Conservation (phyloP, 2,888 invertebrate species). For the Torymus auratus region DNA sequence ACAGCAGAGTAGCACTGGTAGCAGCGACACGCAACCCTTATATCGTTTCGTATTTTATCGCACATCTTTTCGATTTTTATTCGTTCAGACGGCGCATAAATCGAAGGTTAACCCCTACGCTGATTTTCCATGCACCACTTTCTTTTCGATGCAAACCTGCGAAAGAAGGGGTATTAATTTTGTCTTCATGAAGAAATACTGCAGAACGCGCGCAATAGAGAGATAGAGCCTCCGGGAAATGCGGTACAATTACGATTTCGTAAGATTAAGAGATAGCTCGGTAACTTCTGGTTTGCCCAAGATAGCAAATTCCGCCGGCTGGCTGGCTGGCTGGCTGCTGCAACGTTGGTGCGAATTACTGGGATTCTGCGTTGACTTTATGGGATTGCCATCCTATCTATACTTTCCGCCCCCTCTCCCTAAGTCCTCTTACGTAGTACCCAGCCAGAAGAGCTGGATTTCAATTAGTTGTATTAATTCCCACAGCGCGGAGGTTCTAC, state of each 20-base stretch:
- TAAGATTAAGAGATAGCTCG: constrained; percentile 44
- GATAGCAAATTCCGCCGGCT: constrained; percentile 35
- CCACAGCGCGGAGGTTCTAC: constrained; percentile 13
- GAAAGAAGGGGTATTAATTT: no score
- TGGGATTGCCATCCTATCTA: constrained; percentile 43
- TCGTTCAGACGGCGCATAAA: no score
- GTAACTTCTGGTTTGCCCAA: constrained; percentile 42
- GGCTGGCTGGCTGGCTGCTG: background rate
- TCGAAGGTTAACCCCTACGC: no score
- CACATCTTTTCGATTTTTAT: no score
- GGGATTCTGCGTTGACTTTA: constrained; percentile 42
- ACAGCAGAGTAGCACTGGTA: background rate
- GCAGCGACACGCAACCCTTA: no score
- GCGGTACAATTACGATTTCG: constrained; percentile 33
- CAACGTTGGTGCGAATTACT: constrained; percentile 34
- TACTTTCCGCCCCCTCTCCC: constrained; percentile 18
- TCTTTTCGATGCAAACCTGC: no score
- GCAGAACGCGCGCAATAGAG: no score
- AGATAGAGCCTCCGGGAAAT: background rate
- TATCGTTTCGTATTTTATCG: no score
- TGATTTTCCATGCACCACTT: no score
- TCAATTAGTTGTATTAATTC: constrained; percentile 44
- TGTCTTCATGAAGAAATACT: no score
- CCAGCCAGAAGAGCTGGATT: constrained; percentile 8
- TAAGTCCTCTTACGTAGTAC: constrained; percentile 25